Percentiles rank a stretch among this genome's conserved stretches.
Conservation (phyloP, 2,797 vertebrate species). For the Myoxocephalus aenaeus region DNA sequence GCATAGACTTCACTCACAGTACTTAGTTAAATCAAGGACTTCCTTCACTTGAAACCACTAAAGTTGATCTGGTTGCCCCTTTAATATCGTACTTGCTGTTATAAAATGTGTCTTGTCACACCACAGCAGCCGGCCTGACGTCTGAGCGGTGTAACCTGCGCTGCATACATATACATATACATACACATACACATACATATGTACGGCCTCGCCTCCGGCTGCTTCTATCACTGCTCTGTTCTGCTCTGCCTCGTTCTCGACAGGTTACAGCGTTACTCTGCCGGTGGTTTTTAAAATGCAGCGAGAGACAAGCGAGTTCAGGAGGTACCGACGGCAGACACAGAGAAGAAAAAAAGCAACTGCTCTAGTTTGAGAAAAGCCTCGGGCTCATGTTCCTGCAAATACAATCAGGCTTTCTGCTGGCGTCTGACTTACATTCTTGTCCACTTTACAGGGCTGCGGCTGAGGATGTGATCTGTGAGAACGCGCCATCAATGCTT, state of each 20-base stretch:
- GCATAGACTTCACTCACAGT: no score
- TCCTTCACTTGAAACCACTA: not conserved
- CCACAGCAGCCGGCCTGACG: not conserved
- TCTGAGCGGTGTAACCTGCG: not conserved
- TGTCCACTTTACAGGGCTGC: slow-evolving; percentile 33
- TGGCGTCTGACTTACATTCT: slow-evolving; percentile 42
- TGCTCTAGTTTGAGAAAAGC: slow-evolving; percentile 59
- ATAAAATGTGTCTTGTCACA: not conserved
- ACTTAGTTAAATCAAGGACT: not conserved
- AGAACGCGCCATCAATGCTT: slow-evolving; percentile 21
- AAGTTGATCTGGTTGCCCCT: no score
- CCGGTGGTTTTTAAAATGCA: slow-evolving; percentile 41
- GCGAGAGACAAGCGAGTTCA: slow-evolving; percentile 42
- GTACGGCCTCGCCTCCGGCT: not conserved
- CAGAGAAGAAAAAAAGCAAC: not conserved
- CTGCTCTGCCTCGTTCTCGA: slow-evolving; percentile 21
- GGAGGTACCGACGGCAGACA: slow-evolving; percentile 30
- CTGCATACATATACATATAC: not conserved
- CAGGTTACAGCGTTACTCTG: slow-evolving; percentile 28
- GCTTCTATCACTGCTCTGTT: not conserved
- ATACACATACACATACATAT: no score
- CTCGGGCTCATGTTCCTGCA: slow-evolving; percentile 60
- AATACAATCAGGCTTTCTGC: slow-evolving; percentile 56
- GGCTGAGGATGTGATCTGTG: slow-evolving; percentile 49
- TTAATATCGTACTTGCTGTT: not conserved